Evolutionary conservation across 2,797 vertebrate species (phyloP).

Genomic region (Dendrocincla tyrannina): DNA sequence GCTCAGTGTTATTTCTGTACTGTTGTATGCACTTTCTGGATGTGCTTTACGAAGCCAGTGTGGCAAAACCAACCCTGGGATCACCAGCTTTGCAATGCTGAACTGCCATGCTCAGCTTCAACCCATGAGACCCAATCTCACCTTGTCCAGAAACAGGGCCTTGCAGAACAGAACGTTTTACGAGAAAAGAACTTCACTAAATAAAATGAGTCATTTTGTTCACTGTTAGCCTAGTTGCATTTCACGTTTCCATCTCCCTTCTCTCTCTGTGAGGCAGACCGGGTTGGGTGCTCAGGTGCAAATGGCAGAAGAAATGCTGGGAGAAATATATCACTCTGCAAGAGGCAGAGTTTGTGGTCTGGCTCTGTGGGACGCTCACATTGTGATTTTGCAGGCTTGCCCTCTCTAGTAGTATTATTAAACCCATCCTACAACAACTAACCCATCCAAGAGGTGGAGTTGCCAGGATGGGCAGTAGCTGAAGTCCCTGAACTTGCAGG

Average conservation of each 20-base stretch:
- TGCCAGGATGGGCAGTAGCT: fast-evolving
- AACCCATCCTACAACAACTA: neutral
- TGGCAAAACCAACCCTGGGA: neutral
- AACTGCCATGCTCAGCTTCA: fast-evolving
- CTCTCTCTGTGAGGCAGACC: neutral
- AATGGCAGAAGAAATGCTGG: neutral
- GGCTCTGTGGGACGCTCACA: fast-evolving
- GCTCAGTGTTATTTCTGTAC: neutral
- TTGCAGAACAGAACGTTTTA: neutral
- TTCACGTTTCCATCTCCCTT: neutral
- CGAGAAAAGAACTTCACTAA: neutral
- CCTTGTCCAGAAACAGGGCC: neutral
- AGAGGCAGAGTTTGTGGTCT: neutral
- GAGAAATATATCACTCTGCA: fast-evolving
- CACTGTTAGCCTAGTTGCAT: neutral
- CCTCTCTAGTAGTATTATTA: neutral
- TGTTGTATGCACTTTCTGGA: fast-evolving
- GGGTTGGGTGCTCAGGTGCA: neutral
- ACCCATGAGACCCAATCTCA: neutral
- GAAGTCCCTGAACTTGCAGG: neutral
- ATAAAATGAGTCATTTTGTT: neutral
- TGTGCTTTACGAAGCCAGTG: neutral
- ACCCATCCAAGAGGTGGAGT: neutral
- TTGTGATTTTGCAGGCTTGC: fast-evolving
- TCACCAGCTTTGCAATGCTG: neutral